Percentiles rank a stretch among this genome's conserved stretches.
Evolutionary conservation across 1,140 invertebrate genomes (phyloP).

Genomic region (Leptestheria dahalacensis): DNA sequence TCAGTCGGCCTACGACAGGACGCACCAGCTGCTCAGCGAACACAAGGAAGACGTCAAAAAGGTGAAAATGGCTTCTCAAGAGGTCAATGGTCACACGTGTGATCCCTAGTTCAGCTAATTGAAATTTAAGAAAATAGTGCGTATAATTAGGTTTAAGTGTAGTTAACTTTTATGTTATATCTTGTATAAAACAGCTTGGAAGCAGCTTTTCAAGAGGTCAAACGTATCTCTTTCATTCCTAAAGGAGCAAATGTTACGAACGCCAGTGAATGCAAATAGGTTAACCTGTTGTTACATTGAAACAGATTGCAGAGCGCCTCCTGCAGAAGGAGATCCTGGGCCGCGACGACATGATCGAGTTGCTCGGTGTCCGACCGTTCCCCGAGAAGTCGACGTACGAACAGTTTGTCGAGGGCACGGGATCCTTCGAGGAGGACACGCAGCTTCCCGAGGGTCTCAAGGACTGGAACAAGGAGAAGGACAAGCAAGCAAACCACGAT

Average conservation of each 20-base stretch:
- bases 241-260: too few relatives aligned
- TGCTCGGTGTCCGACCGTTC: conserved; percentile 88
- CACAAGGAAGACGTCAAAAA: conserved; percentile 82
- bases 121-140: neutral
- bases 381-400: conserved; percentile 98
- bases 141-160: neutral
- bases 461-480: conserved; percentile 41
- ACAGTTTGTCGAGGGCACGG: conserved; percentile 97
- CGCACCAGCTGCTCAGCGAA: conserved; percentile 58
- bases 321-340: conserved; percentile 90
- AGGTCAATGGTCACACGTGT: neutral
- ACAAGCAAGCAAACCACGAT: neutral
- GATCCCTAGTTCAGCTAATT: neutral
- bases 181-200: too few relatives aligned
- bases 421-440: conserved; percentile 93
- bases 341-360: conserved; percentile 94
- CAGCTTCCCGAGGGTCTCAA: conserved; percentile 85
- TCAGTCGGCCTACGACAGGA: conserved; percentile 59
- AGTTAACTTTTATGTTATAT: neutral
- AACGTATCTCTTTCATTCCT: too few relatives aligned
- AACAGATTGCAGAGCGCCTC: conserved; percentile 76
- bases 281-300: too few relatives aligned
- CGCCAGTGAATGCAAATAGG: too few relatives aligned
- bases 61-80: conserved; percentile 31
- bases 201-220: too few relatives aligned